These are phyloP conservation scores for Melanocharis versteri DNA, from an alignment of 2,113 vertebrate species.

Conservation along the genomic window DNA sequence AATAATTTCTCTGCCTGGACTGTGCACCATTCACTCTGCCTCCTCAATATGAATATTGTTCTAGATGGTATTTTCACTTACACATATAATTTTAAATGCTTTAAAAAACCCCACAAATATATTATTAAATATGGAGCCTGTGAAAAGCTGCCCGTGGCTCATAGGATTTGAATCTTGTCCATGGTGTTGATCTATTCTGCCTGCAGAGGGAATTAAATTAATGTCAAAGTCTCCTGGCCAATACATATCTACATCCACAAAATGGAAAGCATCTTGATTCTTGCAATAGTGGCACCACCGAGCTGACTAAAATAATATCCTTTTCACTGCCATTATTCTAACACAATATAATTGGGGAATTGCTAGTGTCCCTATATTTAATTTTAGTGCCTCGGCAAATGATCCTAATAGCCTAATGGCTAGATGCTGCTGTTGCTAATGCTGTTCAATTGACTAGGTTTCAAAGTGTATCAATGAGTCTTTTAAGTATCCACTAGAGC, in stretches of 20 bases:
- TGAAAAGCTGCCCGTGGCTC: background rate
- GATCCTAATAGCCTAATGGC: slow-evolving; percentile 61
- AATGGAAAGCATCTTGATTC: slow-evolving; percentile 34
- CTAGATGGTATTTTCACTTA: background rate
- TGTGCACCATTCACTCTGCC: background rate
- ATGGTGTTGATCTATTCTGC: background rate
- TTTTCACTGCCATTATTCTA: slow-evolving; percentile 63
- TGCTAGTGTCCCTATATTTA: slow-evolving; percentile 64
- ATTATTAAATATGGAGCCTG: background rate
- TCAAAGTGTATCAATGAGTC: slow-evolving; percentile 66
- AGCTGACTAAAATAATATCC: slow-evolving; percentile 57
- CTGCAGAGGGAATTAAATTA: slow-evolving; percentile 22
- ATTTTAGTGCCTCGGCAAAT: slow-evolving; percentile 61
- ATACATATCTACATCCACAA: slow-evolving; percentile 15
- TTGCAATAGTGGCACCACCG: slow-evolving; percentile 28
- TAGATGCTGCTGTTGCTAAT: slow-evolving; percentile 46
- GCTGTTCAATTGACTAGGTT: slow-evolving; percentile 55
- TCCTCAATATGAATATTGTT: background rate
- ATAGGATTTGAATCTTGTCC: background rate
- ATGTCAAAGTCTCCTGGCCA: background rate
- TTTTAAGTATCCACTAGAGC: slow-evolving; percentile 50
- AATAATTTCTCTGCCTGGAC: background rate
- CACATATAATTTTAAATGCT: background rate
- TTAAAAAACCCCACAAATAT: rapidly evolving
- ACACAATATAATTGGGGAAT: slow-evolving; percentile 65